Conservation (phyloP, 2,888 invertebrate species). For the Drosophila pseudotakahashii region DNA sequence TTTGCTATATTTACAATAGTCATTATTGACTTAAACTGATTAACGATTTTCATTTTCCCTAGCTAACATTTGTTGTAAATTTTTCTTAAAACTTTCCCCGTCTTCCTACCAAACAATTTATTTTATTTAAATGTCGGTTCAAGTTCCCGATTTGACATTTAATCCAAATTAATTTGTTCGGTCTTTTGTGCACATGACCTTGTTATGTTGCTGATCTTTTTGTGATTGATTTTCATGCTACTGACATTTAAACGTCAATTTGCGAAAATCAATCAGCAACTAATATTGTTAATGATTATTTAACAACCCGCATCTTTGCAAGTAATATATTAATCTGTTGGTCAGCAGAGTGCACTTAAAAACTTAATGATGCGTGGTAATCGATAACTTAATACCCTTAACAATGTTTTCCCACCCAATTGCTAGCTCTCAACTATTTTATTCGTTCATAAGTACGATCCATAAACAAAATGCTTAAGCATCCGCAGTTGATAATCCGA, state of each 20-base stretch:
- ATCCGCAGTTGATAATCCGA: constrained; percentile 3
- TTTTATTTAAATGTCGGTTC: not conserved
- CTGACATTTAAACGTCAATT: constrained; percentile 14
- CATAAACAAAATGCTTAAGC: constrained; percentile 27
- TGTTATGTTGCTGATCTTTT: constrained; percentile 7
- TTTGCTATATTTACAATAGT: no score
- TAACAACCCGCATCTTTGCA: constrained; percentile 9
- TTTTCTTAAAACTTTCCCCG: not conserved
- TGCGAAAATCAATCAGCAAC: constrained; percentile 14
- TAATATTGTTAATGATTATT: constrained; percentile 24
- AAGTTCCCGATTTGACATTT: constrained; percentile 5
- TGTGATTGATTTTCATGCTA: constrained; percentile 22
- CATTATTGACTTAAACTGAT: no score
- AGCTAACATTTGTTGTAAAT: no score
- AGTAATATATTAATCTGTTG: not conserved
- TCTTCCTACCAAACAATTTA: not conserved
- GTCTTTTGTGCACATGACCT: constrained; percentile 1
- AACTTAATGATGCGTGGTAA: not conserved
- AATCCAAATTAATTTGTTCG: constrained; percentile 16
- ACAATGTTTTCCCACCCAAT: not conserved
- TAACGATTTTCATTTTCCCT: no score
- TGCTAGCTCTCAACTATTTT: not conserved
- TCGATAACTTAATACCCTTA: not conserved
- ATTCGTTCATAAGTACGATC: not conserved
- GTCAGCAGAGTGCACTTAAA: not conserved